A percentile compares a stretch with the other conserved stretches of the same genome.
Evolutionary conservation across 2,888 invertebrate genomes (phyloP).

Genomic region (Amblyteles armatorius): DNA sequence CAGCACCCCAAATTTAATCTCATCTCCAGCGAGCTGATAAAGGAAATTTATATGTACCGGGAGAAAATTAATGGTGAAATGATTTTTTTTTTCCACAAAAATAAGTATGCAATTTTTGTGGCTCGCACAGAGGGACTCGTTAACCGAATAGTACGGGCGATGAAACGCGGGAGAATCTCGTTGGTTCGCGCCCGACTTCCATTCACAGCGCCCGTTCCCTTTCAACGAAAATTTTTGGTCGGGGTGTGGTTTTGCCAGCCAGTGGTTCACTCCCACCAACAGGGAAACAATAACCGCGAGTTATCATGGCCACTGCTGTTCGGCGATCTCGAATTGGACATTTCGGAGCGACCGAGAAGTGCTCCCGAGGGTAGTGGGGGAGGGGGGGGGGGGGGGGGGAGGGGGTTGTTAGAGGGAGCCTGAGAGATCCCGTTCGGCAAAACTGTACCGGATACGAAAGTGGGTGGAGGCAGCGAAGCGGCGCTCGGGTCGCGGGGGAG

Average conservation of each 20-base stretch:
- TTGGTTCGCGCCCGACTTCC: not conserved
- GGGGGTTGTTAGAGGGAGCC: not conserved
- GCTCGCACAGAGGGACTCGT: not conserved
- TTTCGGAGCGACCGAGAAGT: constrained; percentile 43
- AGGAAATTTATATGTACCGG: not conserved
- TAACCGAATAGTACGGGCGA: not conserved
- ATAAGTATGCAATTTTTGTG: not conserved
- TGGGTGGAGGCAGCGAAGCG: constrained; percentile 7
- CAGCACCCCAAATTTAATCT: not conserved
- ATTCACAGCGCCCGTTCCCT: not conserved
- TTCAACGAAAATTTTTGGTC: too few species aligned
- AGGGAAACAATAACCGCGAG: constrained; percentile 57
- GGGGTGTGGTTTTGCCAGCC: constrained; percentile 20
- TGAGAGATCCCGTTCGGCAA: constrained; percentile 7
- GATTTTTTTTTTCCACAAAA: not conserved
- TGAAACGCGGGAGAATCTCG: not conserved
- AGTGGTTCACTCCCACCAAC: constrained; percentile 39
- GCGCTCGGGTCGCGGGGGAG: constrained; percentile 23
- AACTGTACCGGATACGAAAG: constrained; percentile 7
- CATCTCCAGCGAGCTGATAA: not conserved
- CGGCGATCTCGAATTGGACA: constrained; percentile 58
- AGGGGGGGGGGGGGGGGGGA: too few species aligned
- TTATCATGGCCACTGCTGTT: constrained; percentile 53
- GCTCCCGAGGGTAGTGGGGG: not conserved
- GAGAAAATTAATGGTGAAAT: not conserved